Evolutionary conservation across 2,797 vertebrate genomes (phyloP).

Genomic region (Lithobates pipiens): DNA sequence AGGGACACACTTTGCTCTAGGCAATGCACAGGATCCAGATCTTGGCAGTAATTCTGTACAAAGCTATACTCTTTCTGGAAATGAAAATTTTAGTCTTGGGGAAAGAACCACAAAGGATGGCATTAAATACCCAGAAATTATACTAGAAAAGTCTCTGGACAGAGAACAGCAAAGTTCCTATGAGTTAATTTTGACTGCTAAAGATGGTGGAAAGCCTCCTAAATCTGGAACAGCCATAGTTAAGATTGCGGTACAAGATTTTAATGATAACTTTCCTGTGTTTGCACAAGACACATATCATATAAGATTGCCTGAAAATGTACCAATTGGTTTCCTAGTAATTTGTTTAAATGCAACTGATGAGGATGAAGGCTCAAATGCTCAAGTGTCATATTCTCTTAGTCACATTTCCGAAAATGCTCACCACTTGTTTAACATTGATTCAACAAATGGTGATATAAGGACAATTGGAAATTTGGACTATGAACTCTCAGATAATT

Average conservation of each 20-base stretch:
- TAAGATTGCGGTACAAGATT: slow-evolving; percentile 73
- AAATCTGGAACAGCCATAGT: slow-evolving; percentile 74
- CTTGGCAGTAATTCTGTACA: slow-evolving; percentile 77
- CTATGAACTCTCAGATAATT: slow-evolving; percentile 72
- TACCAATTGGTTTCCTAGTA: slow-evolving; percentile 64
- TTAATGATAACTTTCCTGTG: slow-evolving; percentile 77
- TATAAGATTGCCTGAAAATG: slow-evolving; percentile 72
- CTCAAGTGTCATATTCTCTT: slow-evolving; percentile 76
- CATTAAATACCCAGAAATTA: slow-evolving; percentile 73
- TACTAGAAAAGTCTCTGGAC: slow-evolving; percentile 76
- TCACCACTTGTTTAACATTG: slow-evolving; percentile 66
- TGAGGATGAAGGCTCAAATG: slow-evolving; percentile 75
- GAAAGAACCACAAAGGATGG: slow-evolving; percentile 71
- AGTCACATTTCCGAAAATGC: slow-evolving; percentile 68
- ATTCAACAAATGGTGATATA: slow-evolving; percentile 79
- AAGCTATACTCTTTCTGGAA: slow-evolving; percentile 74
- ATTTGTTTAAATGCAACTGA: slow-evolving; percentile 71
- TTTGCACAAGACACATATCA: slow-evolving; percentile 74
- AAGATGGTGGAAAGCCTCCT: slow-evolving; percentile 76
- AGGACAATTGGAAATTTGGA: slow-evolving; percentile 69
- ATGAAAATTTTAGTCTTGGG: slow-evolving; percentile 75
- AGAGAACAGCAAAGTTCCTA: slow-evolving; percentile 73
- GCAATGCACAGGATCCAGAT: slow-evolving; percentile 77
- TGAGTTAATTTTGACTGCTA: slow-evolving; percentile 72
- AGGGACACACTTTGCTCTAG: slow-evolving; percentile 74